phyloP scores from a whole-genome alignment of 2,888 invertebrate genomes.

The Phortica okadai region DNA sequence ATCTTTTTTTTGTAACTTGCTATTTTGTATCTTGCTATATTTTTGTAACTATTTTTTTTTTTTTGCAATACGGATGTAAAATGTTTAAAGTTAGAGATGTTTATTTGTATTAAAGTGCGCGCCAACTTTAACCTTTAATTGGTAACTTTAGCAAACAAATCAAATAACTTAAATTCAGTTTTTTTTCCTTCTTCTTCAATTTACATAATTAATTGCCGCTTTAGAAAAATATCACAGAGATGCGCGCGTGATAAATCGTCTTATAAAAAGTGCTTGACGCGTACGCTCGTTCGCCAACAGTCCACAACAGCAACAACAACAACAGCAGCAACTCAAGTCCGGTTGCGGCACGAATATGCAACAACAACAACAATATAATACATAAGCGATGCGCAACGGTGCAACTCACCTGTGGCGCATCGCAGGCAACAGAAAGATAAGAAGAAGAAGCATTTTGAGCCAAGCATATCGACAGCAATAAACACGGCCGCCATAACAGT shows the following conservation, averaged over 20 bases:
- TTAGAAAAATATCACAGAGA: conserved; percentile 23
- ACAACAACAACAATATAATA: not conserved
- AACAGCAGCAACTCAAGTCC: conserved; percentile 17
- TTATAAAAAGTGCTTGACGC: not conserved
- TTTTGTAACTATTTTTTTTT: no score
- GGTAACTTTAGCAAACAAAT: not conserved
- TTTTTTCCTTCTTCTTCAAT: not conserved
- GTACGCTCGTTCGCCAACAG: no score
- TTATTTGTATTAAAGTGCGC: no score
- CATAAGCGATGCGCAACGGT: not conserved
- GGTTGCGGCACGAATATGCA: conserved; percentile 21
- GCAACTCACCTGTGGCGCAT: conserved; percentile 28
- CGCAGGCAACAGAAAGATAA: not conserved
- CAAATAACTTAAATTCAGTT: not conserved
- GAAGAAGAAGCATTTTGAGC: not conserved
- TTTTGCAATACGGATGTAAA: no score
- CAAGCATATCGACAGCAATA: not conserved
- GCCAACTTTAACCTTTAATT: no score
- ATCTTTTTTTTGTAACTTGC: no score
- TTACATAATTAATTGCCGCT: conserved; percentile 26
- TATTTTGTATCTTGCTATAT: no score
- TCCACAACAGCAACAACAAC: not conserved
- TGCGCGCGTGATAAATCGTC: conserved; percentile 24
- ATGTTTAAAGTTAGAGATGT: no score
- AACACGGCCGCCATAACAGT: no score